phyloP scores from a whole-genome alignment of 2,113 vertebrate genomes.

The Scalopus aquaticus region DNA sequence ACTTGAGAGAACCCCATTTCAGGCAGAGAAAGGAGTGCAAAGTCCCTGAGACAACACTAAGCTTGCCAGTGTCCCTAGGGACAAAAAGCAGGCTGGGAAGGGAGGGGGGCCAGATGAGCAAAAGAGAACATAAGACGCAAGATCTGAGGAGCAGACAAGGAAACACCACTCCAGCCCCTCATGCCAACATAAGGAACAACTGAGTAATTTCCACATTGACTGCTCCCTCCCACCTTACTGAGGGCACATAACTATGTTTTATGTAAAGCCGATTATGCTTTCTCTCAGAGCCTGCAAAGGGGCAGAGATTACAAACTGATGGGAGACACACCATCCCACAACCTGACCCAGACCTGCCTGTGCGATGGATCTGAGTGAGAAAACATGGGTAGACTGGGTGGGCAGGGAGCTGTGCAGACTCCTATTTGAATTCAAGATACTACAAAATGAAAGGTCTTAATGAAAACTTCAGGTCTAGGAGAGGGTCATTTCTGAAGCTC shows the following conservation, averaged over 20 bases:
- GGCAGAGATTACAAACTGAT: conserved; percentile 79
- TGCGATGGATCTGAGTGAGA: neutral
- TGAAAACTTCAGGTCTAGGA: neutral
- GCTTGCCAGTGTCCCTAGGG: neutral
- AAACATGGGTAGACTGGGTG: neutral
- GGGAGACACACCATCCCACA: conserved; percentile 37
- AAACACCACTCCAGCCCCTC: too few relatives aligned
- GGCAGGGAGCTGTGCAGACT: neutral
- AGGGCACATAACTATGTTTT: conserved; percentile 80
- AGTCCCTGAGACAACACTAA: neutral
- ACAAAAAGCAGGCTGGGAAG: neutral
- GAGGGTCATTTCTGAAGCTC: neutral
- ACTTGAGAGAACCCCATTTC: neutral
- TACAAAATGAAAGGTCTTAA: neutral
- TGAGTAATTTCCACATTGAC: conserved; percentile 83
- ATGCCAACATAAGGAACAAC: neutral
- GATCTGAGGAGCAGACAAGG: neutral
- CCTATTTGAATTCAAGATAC: neutral
- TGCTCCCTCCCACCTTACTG: conserved; percentile 75
- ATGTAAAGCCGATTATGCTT: conserved; percentile 77
- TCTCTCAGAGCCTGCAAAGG: conserved; percentile 77
- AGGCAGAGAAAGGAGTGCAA: neutral
- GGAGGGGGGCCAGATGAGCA: too few relatives aligned
- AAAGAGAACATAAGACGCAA: neutral
- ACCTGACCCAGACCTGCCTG: neutral